Evolutionary conservation across 2,888 invertebrate genomes (phyloP).

Genomic region (Eupithecia abbreviata): DNA sequence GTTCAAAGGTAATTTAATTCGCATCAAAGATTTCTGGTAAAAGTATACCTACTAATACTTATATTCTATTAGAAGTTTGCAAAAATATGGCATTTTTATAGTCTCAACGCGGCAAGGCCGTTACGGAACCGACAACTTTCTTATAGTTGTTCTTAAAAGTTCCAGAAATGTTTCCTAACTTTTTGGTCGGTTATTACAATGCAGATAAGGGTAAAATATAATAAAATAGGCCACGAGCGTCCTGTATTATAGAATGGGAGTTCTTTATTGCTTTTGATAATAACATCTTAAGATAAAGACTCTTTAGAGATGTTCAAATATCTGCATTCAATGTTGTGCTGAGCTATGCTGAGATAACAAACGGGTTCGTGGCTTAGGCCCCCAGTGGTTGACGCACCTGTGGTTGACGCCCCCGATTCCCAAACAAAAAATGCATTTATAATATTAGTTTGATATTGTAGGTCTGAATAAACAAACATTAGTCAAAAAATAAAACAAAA

Average conservation of each 20-base stretch:
- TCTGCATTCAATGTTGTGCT: background rate
- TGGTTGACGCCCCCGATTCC: no score
- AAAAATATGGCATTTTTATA: conserved; percentile 23
- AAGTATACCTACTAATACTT: background rate
- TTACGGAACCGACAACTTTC: conserved; percentile 33
- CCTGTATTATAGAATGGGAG: conserved; percentile 4
- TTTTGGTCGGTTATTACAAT: conserved; percentile 19
- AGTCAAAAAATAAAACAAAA: no score
- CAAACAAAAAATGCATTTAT: no score
- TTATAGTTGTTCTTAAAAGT: conserved; percentile 44
- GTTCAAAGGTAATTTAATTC: background rate
- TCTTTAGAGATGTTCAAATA: background rate
- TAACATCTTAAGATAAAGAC: background rate
- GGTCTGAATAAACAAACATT: no score
- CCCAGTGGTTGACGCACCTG: no score
- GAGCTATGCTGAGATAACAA: no score
- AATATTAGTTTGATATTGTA: no score
- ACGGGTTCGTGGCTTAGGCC: no score
- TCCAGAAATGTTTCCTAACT: conserved; percentile 15
- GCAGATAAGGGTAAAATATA: conserved; percentile 15
- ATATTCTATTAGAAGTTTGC: conserved; percentile 5
- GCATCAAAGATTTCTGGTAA: background rate
- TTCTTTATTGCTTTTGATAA: background rate
- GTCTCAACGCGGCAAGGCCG: conserved; percentile 14
- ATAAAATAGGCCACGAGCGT: conserved; percentile 14